phyloP scores from a whole-genome alignment of 2,888 invertebrate genomes.

The Plagiodera versicolora region DNA sequence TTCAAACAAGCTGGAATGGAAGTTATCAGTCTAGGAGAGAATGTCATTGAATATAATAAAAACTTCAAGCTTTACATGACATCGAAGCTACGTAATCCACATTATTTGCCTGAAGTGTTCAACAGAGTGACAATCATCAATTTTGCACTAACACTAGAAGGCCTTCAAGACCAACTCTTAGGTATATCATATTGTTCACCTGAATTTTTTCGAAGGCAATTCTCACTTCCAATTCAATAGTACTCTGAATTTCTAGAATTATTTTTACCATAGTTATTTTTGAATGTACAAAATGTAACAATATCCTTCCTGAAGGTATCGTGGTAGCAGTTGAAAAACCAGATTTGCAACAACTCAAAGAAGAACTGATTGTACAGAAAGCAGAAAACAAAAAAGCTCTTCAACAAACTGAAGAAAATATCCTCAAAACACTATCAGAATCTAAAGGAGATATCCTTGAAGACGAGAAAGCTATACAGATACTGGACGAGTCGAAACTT shows the following conservation, averaged over 20 bases:
- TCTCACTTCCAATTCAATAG: no score
- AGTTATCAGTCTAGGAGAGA: conserved; percentile 78
- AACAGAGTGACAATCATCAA: conserved; percentile 83
- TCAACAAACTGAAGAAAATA: conserved; percentile 86
- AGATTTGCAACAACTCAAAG: conserved; percentile 79
- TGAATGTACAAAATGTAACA: no score
- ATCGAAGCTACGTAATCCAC: conserved; percentile 81
- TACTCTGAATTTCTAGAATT: no score
- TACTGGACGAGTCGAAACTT: conserved; percentile 82
- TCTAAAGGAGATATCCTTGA: conserved; percentile 87
- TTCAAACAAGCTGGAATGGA: conserved; percentile 74
- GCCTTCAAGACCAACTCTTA: conserved; percentile 80
- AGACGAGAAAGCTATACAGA: conserved; percentile 86
- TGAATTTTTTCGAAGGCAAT: no score
- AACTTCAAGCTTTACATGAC: conserved; percentile 81
- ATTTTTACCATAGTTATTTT: no score
- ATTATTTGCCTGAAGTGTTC: conserved; percentile 82
- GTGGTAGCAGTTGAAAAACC: conserved; percentile 85
- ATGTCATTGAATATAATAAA: conserved; percentile 73
- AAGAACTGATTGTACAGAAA: conserved; percentile 75
- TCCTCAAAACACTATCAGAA: conserved; percentile 79
- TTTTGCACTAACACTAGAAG: conserved; percentile 80
- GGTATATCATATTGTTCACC: conserved; percentile 57
- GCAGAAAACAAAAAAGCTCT: conserved; percentile 80
- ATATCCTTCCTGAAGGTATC: conserved; percentile 62